Percentiles rank a stretch among this genome's conserved stretches.
These are phyloP conservation scores for Choloepus didactylus DNA, from an alignment of 2,797 vertebrate genomes.

Conservation along the genomic window DNA sequence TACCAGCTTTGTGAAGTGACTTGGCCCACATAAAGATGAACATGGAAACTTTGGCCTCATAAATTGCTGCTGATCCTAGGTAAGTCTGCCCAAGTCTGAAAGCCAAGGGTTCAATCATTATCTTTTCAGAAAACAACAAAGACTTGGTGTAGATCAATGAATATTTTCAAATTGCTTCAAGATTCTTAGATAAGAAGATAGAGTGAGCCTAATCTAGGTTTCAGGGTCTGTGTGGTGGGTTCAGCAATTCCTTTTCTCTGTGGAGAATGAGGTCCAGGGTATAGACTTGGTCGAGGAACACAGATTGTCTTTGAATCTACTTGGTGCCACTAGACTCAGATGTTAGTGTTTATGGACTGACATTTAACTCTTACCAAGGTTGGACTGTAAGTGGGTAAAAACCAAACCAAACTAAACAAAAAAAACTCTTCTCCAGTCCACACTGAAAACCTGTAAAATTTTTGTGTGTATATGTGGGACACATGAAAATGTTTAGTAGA, in stretches of 20 bases:
- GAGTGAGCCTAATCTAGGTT: background rate
- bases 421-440: background rate
- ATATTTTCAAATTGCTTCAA: conserved; percentile 56
- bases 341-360: background rate
- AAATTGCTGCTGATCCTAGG: conserved; percentile 35
- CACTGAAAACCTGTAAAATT: background rate
- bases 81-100: conserved; percentile 2
- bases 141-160: background rate
- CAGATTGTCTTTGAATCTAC: background rate
- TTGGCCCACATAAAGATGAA: conserved; percentile 40
- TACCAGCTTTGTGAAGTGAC: background rate
- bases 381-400: background rate
- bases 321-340: background rate
- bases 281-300: background rate
- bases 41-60: conserved; percentile 38
- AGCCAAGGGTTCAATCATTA: background rate
- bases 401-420: no score
- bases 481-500: background rate
- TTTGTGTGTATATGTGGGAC: no score
- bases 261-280: background rate
- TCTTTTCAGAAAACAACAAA: conserved; percentile 55
- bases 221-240: background rate
- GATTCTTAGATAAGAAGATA: background rate
- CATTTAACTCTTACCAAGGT: background rate
- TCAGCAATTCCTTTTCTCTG: background rate